Evolutionary conservation across 2,888 invertebrate species (phyloP), one percentile per base, ranked within the genome.

Genomic region (Tetragnatha montana): DNA sequence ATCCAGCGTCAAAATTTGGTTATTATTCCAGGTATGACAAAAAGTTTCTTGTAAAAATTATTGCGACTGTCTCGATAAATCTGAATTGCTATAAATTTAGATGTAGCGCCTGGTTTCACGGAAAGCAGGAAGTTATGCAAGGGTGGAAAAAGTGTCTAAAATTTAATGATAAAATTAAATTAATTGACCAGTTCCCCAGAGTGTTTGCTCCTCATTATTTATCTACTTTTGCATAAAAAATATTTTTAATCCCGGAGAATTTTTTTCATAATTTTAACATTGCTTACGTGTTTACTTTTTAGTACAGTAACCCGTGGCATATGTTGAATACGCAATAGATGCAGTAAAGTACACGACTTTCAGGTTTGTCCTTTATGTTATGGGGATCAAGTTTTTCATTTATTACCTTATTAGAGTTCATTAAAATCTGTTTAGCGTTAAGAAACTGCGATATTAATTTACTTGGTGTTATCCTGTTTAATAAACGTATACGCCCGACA

Each of bases 211-310:
- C 22, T 51, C 22, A 19, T 78, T 60, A 22, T 60, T 17, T 22
- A 60, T 78, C 17, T 78, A 14, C 21, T 21, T 6, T 60, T 22
- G 22, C 7, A 7, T 22, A 7, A 14, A 22, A 78, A 60, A 12
- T 19, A 50, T 35, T 17, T 49, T 76, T 19, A 76, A 8, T 14
- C 50, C 49, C 76, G 21, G n/a, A 74, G 74, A 74, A 74, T 74
- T 14, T 74, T 76, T 76, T 19, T n/a, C 76, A 8, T 60, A 82
- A 22, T 82, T 82, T 74, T 74, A 82, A 74, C 50, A 74, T 51
- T 82, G 82, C 82, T 51, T 82, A 82, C 82, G 82, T 82, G 82
- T 82, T 82, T 82, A 82, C 82, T 82, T 82, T 82, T 74, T 35
- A 74, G 82, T 82, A 51, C 82, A 82, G 73, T 82, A 82, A 82